These are phyloP conservation scores for Brachyrhaphis roseni DNA, from an alignment of 2,797 vertebrate genomes.

Conservation along the genomic window DNA sequence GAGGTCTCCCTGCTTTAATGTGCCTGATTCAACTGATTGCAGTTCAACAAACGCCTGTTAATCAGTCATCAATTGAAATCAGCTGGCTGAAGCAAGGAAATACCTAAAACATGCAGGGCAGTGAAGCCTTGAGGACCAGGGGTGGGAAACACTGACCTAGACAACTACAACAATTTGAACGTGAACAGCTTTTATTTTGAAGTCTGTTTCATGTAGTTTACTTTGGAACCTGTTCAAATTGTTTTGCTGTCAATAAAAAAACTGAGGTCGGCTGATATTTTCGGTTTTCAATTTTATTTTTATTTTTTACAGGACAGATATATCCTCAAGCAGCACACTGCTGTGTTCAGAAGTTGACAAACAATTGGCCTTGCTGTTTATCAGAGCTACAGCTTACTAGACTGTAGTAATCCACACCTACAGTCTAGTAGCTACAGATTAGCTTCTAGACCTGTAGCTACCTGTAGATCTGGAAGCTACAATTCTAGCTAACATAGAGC, in stretches of 20 bases:
- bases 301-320: neutral
- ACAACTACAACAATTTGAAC: neutral
- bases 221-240: neutral
- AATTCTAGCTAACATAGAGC: neutral
- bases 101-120: no score
- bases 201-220: neutral
- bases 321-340: neutral
- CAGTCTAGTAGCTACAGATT: no score
- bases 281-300: neutral
- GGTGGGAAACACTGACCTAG: no score
- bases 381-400: neutral
- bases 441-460: no score
- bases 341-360: neutral
- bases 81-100: no score
- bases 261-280: neutral
- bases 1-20: no score
- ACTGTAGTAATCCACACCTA: no score
- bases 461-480: no score
- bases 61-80: no score
- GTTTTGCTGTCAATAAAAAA: neutral
- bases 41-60: no score
- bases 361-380: neutral
- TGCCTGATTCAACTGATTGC: no score
- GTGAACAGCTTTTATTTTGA: neutral
- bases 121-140: no score